Conservation (phyloP, 2,888 invertebrate genomes). For the Thecophora atra region DNA sequence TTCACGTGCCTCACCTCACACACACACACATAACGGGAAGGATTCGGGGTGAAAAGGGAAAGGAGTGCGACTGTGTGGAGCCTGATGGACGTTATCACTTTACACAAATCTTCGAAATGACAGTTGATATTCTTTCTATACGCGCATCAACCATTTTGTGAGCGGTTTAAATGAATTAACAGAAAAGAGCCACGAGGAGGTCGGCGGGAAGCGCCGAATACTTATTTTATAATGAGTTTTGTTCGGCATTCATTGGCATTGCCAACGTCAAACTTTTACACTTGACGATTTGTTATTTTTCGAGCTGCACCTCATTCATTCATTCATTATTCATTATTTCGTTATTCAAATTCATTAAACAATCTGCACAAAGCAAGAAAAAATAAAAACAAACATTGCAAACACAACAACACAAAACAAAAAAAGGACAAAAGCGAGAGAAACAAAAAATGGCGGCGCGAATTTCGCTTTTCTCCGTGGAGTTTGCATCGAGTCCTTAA, state of each 20-base stretch:
- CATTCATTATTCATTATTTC: constrained; percentile 31
- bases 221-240: constrained; percentile 31
- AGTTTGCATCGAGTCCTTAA: constrained; percentile 22
- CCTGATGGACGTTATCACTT: constrained; percentile 27
- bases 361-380: constrained; percentile 15
- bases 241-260: constrained; percentile 1
- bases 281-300: constrained; percentile 50
- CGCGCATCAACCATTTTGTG: background rate
- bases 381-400: constrained; percentile 7
- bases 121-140: constrained; percentile 9
- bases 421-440: constrained; percentile 1
- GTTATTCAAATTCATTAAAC: constrained; percentile 33
- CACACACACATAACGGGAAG: background rate
- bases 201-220: background rate
- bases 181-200: too few species aligned
- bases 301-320: constrained; percentile 18
- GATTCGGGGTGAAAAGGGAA: background rate
- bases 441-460: constrained; percentile 64
- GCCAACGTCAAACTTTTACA: constrained; percentile 62
- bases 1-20: background rate
- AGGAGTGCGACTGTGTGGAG: constrained; percentile 1
- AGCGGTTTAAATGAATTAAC: constrained; percentile 6
- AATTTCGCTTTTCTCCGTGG: constrained; percentile 54
- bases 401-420: background rate
- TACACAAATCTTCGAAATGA: constrained; percentile 21